Percentiles rank a stretch among this genome's conserved stretches.
phyloP scores from a whole-genome alignment of 2,113 vertebrate species.

The Marcusenius ussheri region DNA sequence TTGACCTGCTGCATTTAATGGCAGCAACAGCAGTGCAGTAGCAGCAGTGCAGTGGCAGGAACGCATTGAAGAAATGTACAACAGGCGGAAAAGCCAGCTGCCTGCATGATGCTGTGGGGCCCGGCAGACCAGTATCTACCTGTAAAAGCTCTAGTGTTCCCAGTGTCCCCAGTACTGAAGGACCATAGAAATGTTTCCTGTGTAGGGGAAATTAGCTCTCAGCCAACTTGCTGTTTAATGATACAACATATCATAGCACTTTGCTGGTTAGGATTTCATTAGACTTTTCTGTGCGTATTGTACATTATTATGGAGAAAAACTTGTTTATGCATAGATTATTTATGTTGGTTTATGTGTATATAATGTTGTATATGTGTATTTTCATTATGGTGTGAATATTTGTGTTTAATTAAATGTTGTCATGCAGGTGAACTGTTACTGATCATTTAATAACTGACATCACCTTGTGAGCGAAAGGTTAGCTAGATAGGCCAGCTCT shows the following conservation, averaged over 20 bases:
- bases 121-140: background rate
- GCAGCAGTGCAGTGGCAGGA: background rate
- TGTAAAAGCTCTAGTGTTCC: background rate
- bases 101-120: background rate
- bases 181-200: background rate
- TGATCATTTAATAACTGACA: background rate
- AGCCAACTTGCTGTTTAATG: background rate
- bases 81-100: background rate
- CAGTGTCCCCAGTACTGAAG: background rate
- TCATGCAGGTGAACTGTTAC: background rate
- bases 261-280: background rate
- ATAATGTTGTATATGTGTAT: background rate
- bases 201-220: background rate
- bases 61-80: background rate
- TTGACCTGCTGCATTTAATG: background rate
- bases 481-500: background rate
- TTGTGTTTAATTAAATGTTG: background rate
- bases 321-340: background rate
- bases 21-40: background rate
- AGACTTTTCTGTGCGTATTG: background rate
- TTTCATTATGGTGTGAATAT: background rate
- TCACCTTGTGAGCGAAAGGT: background rate
- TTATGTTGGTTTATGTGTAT: no score
- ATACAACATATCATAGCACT: background rate
- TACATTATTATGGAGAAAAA: background rate